A percentile compares a stretch with the other conserved stretches of the same genome.
These are phyloP conservation scores for Subanguina moxae DNA, from an alignment of 1,140 invertebrate genomes.

Conservation along the genomic window DNA sequence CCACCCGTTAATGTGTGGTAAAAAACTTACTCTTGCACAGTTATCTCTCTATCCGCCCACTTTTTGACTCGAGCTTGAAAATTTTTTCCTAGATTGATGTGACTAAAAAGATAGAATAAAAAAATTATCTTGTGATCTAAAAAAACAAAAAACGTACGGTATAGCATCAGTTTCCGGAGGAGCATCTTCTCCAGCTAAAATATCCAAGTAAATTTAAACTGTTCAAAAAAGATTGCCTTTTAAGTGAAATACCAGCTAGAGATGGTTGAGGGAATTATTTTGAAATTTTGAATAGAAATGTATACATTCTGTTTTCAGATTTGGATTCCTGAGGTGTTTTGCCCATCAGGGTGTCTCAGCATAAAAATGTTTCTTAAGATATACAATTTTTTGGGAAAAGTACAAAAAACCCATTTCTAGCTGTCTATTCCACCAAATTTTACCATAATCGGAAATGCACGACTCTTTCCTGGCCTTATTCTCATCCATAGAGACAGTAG, in stretches of 20 bases:
- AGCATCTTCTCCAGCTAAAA: slow-evolving; percentile 1
- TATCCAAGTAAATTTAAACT: no score
- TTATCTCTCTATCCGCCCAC: slow-evolving; percentile 51
- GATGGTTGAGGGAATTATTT: no score
- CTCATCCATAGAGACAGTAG: slow-evolving; percentile 43
- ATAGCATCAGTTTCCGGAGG: slow-evolving; percentile 21
- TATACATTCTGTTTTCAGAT: no score
- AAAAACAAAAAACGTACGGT: slow-evolving; percentile 17
- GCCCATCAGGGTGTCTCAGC: no score
- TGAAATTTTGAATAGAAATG: no score
- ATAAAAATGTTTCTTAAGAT: no score
- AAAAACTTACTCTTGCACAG: slow-evolving; percentile 33
- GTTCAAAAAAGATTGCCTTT: no score
- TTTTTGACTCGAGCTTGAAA: slow-evolving; percentile 71
- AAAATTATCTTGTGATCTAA: slow-evolving; percentile 47
- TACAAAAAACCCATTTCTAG: neutral
- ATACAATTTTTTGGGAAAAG: neutral
- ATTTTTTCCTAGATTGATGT: slow-evolving; percentile 83
- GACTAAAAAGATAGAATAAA: slow-evolving; percentile 51
- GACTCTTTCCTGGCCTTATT: slow-evolving; percentile 31
- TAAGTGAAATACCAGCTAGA: no score
- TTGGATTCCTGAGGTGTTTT: no score
- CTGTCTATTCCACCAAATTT: no score
- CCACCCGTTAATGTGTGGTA: no score
- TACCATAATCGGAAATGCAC: slow-evolving; percentile 17